Percentiles rank a stretch among this genome's conserved stretches.
Conservation (phyloP, 2,113 vertebrate species). For the Tachuris rubrigastra region DNA sequence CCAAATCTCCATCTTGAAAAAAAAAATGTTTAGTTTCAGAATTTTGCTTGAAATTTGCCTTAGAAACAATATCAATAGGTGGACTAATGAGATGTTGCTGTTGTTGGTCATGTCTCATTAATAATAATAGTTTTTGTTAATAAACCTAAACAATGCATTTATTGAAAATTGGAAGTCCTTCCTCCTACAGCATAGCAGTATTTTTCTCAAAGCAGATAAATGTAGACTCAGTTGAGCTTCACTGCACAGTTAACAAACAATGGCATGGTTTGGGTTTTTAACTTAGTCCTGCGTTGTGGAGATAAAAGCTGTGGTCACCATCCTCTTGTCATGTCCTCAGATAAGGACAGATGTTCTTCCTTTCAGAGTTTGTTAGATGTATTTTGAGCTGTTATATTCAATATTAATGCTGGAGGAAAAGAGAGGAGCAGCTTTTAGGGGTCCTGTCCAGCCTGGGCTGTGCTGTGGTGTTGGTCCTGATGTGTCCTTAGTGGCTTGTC, state of each 20-base stretch:
- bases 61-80: fast-evolving
- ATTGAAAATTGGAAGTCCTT: neutral
- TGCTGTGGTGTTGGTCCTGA: neutral
- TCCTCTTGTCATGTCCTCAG: neutral
- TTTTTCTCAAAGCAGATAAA: neutral
- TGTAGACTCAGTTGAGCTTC: neutral
- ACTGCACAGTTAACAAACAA: neutral
- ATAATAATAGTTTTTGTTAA: neutral
- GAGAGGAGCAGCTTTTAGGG: neutral
- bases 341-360: neutral
- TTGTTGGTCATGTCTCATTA: neutral
- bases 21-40: neutral
- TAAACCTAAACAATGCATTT: neutral
- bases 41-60: neutral
- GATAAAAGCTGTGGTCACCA: neutral
- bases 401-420: neutral
- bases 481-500: neutral
- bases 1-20: neutral
- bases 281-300: neutral
- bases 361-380: neutral
- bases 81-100: neutral
- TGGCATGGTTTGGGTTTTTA: fast-evolving
- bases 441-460: neutral
- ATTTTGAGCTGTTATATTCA: neutral
- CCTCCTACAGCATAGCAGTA: neutral